Base-by-base conservation (phyloP, 92 coral and sea anemone species). In the Epizoanthus fatuus region DNA sequence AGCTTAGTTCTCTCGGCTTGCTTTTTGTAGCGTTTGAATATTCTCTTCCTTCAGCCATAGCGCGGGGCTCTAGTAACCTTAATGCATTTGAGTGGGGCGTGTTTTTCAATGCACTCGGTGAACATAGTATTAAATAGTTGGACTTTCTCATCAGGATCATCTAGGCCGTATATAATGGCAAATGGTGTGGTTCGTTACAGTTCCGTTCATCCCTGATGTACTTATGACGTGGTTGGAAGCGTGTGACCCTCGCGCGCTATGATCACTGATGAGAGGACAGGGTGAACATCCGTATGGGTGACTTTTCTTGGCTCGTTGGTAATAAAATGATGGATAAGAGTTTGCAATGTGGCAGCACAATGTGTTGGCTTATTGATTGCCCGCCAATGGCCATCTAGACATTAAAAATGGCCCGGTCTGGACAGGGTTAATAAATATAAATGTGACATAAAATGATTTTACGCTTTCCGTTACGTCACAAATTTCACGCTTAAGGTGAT, bases 311-410 rank as follows among this genome's bases (percentile, higher is more conserved):
- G 55, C 20, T 71, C 6, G 37, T 83, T 83, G 14, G 87, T 69
- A 39, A 83, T 70, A 56, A 70, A 71, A 49, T 83, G 80, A 29
- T 29, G 1, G 32, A 29, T 29, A 29, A 29, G 32, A 29, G 32
- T 29, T 29, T 29, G 32, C 32, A 79, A 54, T 38, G 79, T 83
- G 39, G 80, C 55, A n/a, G 87, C 69, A 54, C 44, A 32, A 25
- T 79, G 66, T 2, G 87, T 83, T 35, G 80, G 80, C 52, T 83
- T 83, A 3, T 78, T 54, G 20, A 83, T 63, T 17, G 51, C 45
- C 51, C 69, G 80, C 15, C 55, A 2, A 0, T 68, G 39, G 49
- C 69, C 53, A n/a, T 7, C 13, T 51, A 7, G 55, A 7, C 32
- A 29, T 29, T 29, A 29, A 29, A 29, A 29, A 29, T 29, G 1